Evolutionary conservation across 2,113 vertebrate genomes (phyloP).

Genomic region (Melanocharis versteri): DNA sequence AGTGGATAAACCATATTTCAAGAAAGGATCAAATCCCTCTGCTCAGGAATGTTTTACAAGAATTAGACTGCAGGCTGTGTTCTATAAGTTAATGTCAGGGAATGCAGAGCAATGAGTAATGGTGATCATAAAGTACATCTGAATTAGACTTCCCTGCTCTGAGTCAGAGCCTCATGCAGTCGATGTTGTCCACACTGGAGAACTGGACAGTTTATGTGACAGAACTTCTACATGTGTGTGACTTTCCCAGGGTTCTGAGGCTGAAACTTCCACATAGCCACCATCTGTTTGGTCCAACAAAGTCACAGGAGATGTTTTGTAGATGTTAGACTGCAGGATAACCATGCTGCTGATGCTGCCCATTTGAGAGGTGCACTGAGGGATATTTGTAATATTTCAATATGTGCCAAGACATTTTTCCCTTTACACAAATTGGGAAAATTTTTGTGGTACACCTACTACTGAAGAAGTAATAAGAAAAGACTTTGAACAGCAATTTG

Average conservation of each 20-base stretch:
- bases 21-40: background rate
- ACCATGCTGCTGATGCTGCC: background rate
- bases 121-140: background rate
- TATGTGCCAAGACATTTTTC: background rate
- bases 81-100: background rate
- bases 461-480: background rate
- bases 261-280: background rate
- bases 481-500: background rate
- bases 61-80: background rate
- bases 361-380: background rate
- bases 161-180: background rate
- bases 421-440: background rate
- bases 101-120: background rate
- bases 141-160: background rate
- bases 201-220: background rate
- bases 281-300: background rate
- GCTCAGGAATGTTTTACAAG: background rate
- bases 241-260: background rate
- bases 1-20: background rate
- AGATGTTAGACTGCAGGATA: background rate
- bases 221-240: fast-evolving
- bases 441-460: background rate
- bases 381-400: background rate
- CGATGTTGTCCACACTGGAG: fast-evolving
- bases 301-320: background rate